Evolutionary conservation across 2,797 vertebrate species (phyloP).

Genomic region (Cryptoblepharus egeriae): DNA sequence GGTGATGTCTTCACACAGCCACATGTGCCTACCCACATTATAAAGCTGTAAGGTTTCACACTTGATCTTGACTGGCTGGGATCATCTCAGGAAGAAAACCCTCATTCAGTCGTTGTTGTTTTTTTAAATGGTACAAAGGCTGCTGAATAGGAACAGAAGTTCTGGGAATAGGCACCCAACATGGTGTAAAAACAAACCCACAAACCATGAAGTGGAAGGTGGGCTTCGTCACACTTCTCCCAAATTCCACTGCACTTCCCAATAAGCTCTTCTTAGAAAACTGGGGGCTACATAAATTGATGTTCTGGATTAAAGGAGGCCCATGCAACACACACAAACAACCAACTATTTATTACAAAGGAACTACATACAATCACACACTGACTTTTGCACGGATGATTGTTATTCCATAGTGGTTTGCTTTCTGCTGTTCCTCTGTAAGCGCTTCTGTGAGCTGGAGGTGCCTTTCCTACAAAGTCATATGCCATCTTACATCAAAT

Average conservation of each 20-base stretch:
- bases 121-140: no score
- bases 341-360: slow-evolving; percentile 19
- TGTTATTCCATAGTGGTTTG: background rate
- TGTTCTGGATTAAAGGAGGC: background rate
- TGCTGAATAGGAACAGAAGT: no score
- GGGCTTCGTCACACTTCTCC: no score
- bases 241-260: no score
- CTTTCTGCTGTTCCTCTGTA: background rate
- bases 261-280: background rate
- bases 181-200: background rate
- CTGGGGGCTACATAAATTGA: no score
- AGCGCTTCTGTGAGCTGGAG: no score
- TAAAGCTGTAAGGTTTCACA: no score
- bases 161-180: background rate
- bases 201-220: background rate
- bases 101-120: background rate
- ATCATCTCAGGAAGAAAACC: background rate
- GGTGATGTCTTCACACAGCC: background rate
- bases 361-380: background rate
- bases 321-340: background rate
- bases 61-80: background rate
- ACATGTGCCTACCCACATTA: no score
- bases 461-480: background rate
- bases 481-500: background rate
- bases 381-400: background rate